Percentiles rank a stretch among this genome's conserved stretches.
These are phyloP conservation scores for Lasioglossum malachurum DNA, from an alignment of 2,888 invertebrate species.

Conservation along the genomic window DNA sequence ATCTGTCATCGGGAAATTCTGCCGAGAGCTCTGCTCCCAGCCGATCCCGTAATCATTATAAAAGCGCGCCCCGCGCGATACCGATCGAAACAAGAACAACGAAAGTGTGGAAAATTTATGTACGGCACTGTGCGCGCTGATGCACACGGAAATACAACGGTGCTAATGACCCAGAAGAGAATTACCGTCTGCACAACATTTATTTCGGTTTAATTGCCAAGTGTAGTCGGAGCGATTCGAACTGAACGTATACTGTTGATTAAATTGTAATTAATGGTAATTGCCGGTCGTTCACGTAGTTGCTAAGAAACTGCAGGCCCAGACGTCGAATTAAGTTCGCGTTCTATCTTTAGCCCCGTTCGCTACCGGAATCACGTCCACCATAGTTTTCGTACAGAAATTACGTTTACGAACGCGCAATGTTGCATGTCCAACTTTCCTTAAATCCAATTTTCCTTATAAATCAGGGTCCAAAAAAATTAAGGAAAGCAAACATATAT, in stretches of 20 bases:
- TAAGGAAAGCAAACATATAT: no score
- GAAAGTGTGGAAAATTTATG: conserved; percentile 24
- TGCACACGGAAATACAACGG: conserved; percentile 29
- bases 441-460: no score
- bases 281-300: background rate
- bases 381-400: background rate
- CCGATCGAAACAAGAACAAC: conserved; percentile 8
- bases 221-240: background rate
- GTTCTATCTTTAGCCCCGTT: background rate
- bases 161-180: conserved; percentile 23
- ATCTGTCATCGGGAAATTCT: conserved; percentile 58
- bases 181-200: background rate
- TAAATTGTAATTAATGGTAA: conserved; percentile 8
- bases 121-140: background rate
- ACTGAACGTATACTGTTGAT: background rate
- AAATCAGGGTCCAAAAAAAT: no score
- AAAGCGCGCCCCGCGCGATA: background rate
- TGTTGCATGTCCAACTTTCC: no score
- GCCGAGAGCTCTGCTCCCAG: conserved; percentile 1
- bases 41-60: background rate
- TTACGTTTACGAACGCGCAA: background rate
- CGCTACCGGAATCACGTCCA: background rate
- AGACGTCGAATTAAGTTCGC: background rate
- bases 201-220: background rate
- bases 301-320: background rate